phyloP scores from a whole-genome alignment of 2,113 vertebrate species.

The Chaenogobius annularis region DNA sequence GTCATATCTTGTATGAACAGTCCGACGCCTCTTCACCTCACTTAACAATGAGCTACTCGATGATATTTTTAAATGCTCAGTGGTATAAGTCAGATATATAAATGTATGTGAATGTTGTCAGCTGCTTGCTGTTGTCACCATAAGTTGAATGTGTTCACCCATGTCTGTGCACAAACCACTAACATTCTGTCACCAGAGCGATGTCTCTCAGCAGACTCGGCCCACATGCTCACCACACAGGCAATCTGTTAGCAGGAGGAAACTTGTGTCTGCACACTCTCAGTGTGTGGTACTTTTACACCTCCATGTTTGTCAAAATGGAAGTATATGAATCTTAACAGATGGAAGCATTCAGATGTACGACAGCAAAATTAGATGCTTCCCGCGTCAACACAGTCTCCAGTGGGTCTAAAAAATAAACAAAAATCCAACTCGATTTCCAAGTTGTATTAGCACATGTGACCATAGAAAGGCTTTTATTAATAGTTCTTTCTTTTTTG shows the following conservation, averaged over 20 bases:
- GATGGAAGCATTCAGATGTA: constrained; percentile 18
- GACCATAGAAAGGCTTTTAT: no score
- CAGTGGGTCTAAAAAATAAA: neutral
- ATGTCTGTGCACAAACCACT: constrained; percentile 26
- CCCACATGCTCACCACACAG: constrained; percentile 76
- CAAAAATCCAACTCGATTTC: neutral
- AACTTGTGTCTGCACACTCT: neutral
- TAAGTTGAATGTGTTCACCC: constrained; percentile 32
- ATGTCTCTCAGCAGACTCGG: constrained; percentile 72
- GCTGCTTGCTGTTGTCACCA: constrained; percentile 14
- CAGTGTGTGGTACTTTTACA: constrained; percentile 24
- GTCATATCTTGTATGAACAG: no score
- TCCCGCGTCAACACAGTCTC: neutral
- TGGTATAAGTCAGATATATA: neutral
- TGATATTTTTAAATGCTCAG: neutral
- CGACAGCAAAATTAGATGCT: constrained; percentile 3
- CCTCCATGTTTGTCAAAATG: constrained; percentile 21
- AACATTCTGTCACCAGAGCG: constrained; percentile 70
- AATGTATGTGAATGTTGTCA: neutral
- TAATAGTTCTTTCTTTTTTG: no score
- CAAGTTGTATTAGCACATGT: no score
- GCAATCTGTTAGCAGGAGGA: constrained; percentile 74
- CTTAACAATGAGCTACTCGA: no score
- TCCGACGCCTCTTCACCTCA: no score
- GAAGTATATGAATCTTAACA: constrained; percentile 23